These are phyloP conservation scores for Oreochromis grahami DNA, from an alignment of 2,797 vertebrate species.

Conservation along the genomic window DNA sequence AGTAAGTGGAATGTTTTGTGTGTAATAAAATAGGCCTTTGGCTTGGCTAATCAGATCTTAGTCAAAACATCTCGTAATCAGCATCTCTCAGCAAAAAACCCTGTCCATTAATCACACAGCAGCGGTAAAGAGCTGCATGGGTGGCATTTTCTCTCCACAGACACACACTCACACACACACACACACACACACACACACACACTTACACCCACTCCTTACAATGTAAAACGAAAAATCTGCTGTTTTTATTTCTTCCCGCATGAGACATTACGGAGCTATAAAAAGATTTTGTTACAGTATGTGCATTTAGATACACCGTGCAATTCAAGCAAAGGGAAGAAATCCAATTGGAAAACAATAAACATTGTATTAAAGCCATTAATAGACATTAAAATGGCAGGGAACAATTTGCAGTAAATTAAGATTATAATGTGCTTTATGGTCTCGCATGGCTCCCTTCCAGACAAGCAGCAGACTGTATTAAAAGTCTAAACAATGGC, in stretches of 20 bases:
- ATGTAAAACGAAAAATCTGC: conserved; percentile 51
- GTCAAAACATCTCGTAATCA: conserved; percentile 80
- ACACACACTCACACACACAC: conserved; percentile 23
- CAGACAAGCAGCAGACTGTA: conserved; percentile 42
- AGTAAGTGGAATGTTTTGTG: conserved; percentile 74
- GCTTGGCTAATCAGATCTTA: conserved; percentile 78
- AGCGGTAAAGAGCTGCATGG: conserved; percentile 72
- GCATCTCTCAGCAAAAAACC: conserved; percentile 72
- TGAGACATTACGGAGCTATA: conserved; percentile 66
- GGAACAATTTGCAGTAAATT: conserved; percentile 67
- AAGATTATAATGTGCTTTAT: conserved; percentile 64
- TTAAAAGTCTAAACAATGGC: conserved; percentile 60
- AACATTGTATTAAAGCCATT: conserved; percentile 64
- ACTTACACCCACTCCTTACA: conserved; percentile 29
- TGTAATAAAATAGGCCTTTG: conserved; percentile 79
- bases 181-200: not conserved
- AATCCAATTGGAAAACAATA: conserved; percentile 65
- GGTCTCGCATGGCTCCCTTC: conserved; percentile 45
- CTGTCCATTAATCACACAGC: conserved; percentile 78
- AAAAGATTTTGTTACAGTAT: conserved; percentile 61
- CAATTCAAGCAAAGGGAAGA: conserved; percentile 41
- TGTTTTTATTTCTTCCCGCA: conserved; percentile 67
- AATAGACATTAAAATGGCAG: conserved; percentile 60
- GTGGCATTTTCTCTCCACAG: conserved; percentile 69
- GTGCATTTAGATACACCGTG: conserved; percentile 51